These are phyloP conservation scores for Blennius ocellaris DNA, from an alignment of 2,113 vertebrate genomes.

Conservation along the genomic window DNA sequence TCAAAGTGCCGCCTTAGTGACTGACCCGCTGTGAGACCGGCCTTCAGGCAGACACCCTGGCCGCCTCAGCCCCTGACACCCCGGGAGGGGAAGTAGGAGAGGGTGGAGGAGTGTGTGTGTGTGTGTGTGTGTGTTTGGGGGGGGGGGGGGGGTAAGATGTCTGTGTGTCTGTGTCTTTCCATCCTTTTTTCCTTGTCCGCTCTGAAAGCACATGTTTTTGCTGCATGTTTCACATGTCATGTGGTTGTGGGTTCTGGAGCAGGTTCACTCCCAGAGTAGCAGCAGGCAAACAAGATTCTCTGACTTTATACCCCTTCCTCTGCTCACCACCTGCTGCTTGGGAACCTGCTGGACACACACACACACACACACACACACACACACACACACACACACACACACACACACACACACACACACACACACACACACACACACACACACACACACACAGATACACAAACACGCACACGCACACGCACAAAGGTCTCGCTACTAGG, in stretches of 20 bases:
- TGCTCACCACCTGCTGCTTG: conserved; percentile 64
- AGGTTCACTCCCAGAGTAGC: conserved; percentile 33
- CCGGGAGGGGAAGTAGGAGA: conserved; percentile 33
- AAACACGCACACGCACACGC: conserved; percentile 4
- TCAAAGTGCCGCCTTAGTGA: conserved; percentile 72
- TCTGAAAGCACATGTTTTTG: conserved; percentile 8
- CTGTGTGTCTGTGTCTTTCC: conserved; percentile 43
- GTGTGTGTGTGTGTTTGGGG: conserved; percentile 15
- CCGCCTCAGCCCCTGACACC: conserved; percentile 55
- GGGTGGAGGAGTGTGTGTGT: conserved; percentile 8
- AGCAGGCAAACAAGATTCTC: conserved; percentile 56
- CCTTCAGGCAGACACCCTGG: conserved; percentile 75
- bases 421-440: conserved; percentile 21
- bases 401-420: conserved; percentile 23
- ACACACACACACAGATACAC: conserved; percentile 18
- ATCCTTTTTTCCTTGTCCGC: conserved; percentile 31
- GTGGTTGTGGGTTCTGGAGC: conserved; percentile 29
- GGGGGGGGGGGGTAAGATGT: conserved; percentile 28
- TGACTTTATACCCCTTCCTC: conserved; percentile 19
- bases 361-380: conserved; percentile 7
- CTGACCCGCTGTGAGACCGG: conserved; percentile 71
- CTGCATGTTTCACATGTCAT: conserved; percentile 27
- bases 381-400: conserved; percentile 23
- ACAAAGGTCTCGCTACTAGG: conserved; percentile 75
- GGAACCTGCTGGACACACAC: conserved; percentile 58